These are phyloP conservation scores for Xiphias gladius DNA, from an alignment of 2,113 vertebrate species.

Conservation along the genomic window DNA sequence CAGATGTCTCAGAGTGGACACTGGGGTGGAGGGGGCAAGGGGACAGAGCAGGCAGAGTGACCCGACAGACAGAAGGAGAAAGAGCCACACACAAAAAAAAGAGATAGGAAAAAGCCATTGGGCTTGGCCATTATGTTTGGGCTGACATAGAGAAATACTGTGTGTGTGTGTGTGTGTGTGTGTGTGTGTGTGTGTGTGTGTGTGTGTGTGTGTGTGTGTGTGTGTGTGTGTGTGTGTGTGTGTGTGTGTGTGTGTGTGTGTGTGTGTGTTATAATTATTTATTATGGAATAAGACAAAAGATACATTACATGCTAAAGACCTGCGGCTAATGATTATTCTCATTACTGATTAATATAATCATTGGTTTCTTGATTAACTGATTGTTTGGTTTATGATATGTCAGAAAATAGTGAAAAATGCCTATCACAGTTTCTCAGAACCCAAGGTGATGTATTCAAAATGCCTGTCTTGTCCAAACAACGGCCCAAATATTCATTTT, in stretches of 20 bases:
- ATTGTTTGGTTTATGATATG: not conserved
- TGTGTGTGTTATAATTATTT: not conserved
- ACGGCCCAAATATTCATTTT: too few relatives aligned
- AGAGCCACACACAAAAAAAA: conserved; percentile 11
- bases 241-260: not conserved
- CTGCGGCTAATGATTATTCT: not conserved
- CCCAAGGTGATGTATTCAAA: not conserved
- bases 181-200: not conserved
- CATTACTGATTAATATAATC: not conserved
- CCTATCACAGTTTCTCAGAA: not conserved
- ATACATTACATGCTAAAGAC: not conserved
- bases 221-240: too few relatives aligned
- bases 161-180: too few relatives aligned
- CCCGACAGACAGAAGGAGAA: conserved; percentile 37
- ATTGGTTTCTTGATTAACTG: too few relatives aligned
- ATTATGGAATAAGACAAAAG: not conserved
- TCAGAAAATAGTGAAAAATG: not conserved
- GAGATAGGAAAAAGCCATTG: conserved; percentile 10
- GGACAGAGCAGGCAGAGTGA: conserved; percentile 50
- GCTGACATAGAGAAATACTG: conserved; percentile 13
- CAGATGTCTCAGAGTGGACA: conserved; percentile 76
- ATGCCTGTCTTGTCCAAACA: too few relatives aligned
- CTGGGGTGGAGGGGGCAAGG: conserved; percentile 41
- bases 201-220: not conserved
- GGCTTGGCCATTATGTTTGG: conserved; percentile 53